Conservation (phyloP, 2,888 invertebrate genomes). For the Dryadula phaetusa region DNA sequence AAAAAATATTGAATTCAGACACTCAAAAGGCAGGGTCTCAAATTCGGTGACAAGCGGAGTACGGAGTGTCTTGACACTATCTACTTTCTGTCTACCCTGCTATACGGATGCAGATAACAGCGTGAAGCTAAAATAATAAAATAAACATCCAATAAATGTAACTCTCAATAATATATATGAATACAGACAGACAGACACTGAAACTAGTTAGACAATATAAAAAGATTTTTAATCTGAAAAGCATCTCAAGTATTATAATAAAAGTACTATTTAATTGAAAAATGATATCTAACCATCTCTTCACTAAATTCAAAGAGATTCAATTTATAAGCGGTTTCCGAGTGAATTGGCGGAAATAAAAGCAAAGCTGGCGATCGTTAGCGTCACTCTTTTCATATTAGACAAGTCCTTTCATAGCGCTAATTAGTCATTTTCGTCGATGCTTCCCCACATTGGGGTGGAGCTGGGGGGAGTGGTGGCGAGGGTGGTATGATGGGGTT, state of each 20-base stretch:
- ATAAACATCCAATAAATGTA: no score
- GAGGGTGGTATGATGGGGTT: not conserved
- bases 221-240: no score
- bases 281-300: not conserved
- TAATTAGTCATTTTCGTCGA: constrained; percentile 29
- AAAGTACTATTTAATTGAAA: not conserved
- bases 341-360: constrained; percentile 15
- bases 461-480: not conserved
- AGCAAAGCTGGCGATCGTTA: constrained; percentile 25
- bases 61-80: no score
- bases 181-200: no score
- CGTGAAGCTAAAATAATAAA: no score
- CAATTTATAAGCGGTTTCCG: constrained; percentile 15
- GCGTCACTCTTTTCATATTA: constrained; percentile 21
- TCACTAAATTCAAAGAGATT: constrained; percentile 2
- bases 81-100: no score
- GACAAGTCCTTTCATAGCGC: constrained; percentile 23
- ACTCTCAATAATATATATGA: no score
- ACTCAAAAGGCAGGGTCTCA: no score
- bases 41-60: no score
- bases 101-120: no score
- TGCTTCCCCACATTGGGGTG: not conserved
- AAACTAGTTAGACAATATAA: no score
- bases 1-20: no score
- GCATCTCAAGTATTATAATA: not conserved